phyloP scores from a whole-genome alignment of 1,140 invertebrate genomes.

The Procambarus clarkii region DNA sequence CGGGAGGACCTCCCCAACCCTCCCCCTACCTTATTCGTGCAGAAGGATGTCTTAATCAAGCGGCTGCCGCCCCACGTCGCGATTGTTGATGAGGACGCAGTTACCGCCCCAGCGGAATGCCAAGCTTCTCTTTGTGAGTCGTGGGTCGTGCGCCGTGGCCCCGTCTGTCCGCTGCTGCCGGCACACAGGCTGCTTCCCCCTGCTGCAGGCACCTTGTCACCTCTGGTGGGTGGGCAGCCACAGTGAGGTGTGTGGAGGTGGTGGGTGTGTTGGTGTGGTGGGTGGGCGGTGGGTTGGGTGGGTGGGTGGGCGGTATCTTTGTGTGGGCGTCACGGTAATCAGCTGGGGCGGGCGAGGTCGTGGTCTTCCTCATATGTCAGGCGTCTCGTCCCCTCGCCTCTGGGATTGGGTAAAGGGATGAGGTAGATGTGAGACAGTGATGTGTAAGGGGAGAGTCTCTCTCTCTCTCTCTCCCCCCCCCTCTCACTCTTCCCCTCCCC shows the following conservation, averaged over 20 bases:
- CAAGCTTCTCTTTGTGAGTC: slow-evolving; percentile 29
- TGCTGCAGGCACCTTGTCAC: background rate
- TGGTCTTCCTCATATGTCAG: background rate
- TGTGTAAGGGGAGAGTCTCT: too few relatives aligned
- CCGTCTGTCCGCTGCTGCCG: too few relatives aligned
- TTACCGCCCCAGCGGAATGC: slow-evolving; percentile 22
- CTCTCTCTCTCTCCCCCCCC: too few relatives aligned
- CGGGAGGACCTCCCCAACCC: background rate
- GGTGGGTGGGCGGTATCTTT: background rate
- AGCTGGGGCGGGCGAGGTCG: background rate
- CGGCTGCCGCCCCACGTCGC: slow-evolving; percentile 8
- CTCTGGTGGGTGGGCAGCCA: background rate
- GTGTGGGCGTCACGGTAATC: slow-evolving; percentile 19
- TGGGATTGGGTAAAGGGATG: too few relatives aligned
- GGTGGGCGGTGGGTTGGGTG: background rate
- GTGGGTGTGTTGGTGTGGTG: background rate
- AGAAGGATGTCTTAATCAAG: slow-evolving; percentile 33
- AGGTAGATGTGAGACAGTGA: too few relatives aligned
- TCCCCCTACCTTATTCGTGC: slow-evolving; percentile 1
- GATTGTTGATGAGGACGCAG: slow-evolving; percentile 28
- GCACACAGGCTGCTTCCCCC: too few relatives aligned
- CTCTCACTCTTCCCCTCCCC: background rate
- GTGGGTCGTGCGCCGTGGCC: background rate
- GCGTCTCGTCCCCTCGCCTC: background rate
- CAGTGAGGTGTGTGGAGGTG: background rate